phyloP scores from a whole-genome alignment of 2,888 invertebrate species.

The Neoaliturus tenellus region DNA sequence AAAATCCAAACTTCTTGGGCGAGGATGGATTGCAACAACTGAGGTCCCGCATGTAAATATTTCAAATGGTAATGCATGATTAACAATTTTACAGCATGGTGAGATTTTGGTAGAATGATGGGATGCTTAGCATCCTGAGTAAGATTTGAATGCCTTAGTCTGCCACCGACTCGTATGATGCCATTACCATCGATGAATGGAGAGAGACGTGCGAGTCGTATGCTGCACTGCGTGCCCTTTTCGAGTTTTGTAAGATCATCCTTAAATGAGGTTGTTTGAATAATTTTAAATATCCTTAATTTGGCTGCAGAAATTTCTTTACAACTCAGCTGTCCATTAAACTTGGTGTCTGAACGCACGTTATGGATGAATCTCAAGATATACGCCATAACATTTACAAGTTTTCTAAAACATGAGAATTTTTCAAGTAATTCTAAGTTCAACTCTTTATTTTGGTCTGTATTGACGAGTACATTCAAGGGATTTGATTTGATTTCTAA shows the following conservation, averaged over 20 bases:
- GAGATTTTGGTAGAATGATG: no score
- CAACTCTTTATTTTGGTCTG: neutral
- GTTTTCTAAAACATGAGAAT: neutral
- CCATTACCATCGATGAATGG: neutral
- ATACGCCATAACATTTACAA: neutral
- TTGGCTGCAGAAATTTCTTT: neutral
- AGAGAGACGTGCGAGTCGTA: neutral
- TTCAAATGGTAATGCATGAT: no score
- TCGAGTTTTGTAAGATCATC: neutral
- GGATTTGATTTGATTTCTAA: neutral
- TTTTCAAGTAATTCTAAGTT: neutral
- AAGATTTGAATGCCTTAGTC: no score
- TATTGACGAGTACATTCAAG: neutral
- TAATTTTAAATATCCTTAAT: neutral
- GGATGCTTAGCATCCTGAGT: no score
- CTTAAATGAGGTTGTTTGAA: neutral
- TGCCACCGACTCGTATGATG: no score
- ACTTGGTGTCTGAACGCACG: neutral
- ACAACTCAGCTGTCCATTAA: neutral
- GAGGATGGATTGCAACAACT: no score
- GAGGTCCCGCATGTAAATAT: no score
- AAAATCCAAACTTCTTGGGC: no score
- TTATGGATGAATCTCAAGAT: neutral
- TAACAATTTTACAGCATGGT: no score
- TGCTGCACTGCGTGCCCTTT: neutral